phyloP scores from a whole-genome alignment of 2,797 vertebrate genomes.

The Gymnothorax reevesii region DNA sequence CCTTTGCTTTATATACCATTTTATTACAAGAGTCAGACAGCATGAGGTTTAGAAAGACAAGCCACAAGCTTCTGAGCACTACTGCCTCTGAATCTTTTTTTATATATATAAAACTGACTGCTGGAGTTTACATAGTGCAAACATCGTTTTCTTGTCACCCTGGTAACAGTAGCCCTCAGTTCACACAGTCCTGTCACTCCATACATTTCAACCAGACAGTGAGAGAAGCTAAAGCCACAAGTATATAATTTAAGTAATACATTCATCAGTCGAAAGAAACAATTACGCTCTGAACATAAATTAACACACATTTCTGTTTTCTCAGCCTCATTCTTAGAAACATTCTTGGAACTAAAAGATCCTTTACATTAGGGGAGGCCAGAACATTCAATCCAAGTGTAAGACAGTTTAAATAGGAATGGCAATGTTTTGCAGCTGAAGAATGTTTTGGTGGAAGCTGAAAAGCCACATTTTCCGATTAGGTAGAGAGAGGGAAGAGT shows the following conservation, averaged over 20 bases:
- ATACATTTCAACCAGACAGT: slow-evolving; percentile 9
- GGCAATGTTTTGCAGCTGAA: not conserved
- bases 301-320: not conserved
- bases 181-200: slow-evolving; percentile 55
- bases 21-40: slow-evolving; percentile 60
- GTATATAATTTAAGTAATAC: not conserved
- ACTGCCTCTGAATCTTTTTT: slow-evolving; percentile 13
- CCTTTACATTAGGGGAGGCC: not conserved
- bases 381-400: not conserved
- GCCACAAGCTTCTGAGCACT: not conserved
- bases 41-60: slow-evolving; percentile 23
- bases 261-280: not conserved
- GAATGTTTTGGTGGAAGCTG: not conserved
- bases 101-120: slow-evolving; percentile 43
- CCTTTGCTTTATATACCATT: slow-evolving; percentile 54
- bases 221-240: not conserved
- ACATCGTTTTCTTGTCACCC: slow-evolving; percentile 50
- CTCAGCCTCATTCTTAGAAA: not conserved
- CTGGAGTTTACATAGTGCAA: slow-evolving; percentile 61
- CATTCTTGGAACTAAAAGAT: not conserved
- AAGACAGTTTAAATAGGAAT: not conserved
- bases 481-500: slow-evolving; percentile 1
- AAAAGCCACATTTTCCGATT: not conserved
- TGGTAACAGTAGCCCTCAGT: slow-evolving; percentile 42
- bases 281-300: not conserved